A percentile compares a stretch with the other conserved stretches of the same genome.
Evolutionary conservation across 2,797 vertebrate species (phyloP).

Genomic region (Enteromius afrohamiltoni): DNA sequence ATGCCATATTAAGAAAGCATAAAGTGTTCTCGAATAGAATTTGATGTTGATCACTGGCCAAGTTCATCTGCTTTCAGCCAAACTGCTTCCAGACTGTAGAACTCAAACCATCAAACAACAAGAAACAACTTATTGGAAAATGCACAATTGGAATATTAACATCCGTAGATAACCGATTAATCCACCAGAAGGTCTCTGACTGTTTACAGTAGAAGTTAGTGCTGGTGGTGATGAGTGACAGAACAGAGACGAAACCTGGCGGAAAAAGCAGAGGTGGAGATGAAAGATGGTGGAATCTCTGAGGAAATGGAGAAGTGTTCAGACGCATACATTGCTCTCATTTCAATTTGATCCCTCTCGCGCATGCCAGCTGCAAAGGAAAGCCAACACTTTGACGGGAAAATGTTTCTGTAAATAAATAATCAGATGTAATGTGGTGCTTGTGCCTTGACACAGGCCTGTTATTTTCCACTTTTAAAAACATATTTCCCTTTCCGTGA

Average conservation of each 20-base stretch:
- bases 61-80: constrained; percentile 10
- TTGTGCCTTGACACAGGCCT: constrained; percentile 70
- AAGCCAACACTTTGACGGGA: constrained; percentile 66
- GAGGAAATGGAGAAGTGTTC: constrained; percentile 47
- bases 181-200: constrained; percentile 44
- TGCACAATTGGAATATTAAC: constrained; percentile 33
- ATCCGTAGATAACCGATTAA: constrained; percentile 42
- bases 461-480: constrained; percentile 69
- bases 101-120: constrained; percentile 24
- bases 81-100: neutral
- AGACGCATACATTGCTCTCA: constrained; percentile 39
- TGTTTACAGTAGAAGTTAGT: constrained; percentile 52
- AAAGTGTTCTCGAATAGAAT: constrained; percentile 2
- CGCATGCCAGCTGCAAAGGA: constrained; percentile 58
- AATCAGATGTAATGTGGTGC: constrained; percentile 68
- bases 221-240: constrained; percentile 29
- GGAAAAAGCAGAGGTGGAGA: constrained; percentile 55
- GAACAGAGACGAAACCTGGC: constrained; percentile 19
- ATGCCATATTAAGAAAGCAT: constrained; percentile 9
- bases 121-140: constrained; percentile 29
- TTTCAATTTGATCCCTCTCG: constrained; percentile 34
- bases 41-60: constrained; percentile 12
- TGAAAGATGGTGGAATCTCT: constrained; percentile 52
- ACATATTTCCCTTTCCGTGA: constrained; percentile 45
- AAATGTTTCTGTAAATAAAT: constrained; percentile 73